phyloP scores from a whole-genome alignment of 2,113 vertebrate species.

The Trinectes maculatus region DNA sequence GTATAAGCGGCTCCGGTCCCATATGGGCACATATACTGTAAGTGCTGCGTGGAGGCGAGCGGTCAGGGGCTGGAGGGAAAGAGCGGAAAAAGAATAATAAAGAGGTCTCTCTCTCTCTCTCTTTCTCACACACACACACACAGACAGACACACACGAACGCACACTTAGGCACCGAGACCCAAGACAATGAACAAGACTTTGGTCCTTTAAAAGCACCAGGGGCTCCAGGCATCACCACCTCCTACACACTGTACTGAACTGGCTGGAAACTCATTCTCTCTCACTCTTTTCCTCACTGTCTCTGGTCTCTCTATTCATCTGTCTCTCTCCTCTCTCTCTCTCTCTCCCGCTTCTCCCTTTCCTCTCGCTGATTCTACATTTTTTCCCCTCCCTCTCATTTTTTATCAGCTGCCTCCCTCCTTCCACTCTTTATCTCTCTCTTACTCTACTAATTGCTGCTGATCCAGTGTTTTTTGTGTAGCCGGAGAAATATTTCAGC shows the following conservation, averaged over 20 bases:
- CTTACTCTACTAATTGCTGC: constrained; percentile 78
- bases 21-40: constrained; percentile 40
- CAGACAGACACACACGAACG: constrained; percentile 17
- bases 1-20: constrained; percentile 72
- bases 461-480: constrained; percentile 78
- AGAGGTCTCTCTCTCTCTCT: constrained; percentile 52
- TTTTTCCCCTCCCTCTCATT: constrained; percentile 49
- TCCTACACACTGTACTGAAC: constrained; percentile 56
- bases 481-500: constrained; percentile 76
- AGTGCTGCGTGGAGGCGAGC: constrained; percentile 60
- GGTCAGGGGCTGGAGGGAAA: constrained; percentile 56
- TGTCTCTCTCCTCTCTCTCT: constrained; percentile 15
- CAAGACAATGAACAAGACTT: constrained; percentile 64
- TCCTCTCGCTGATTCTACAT: constrained; percentile 74
- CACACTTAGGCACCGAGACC: constrained; percentile 11
- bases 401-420: constrained; percentile 44
- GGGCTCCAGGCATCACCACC: constrained; percentile 55
- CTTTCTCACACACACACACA: constrained; percentile 31
- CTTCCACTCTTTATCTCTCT: constrained; percentile 72
- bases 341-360: constrained; percentile 48
- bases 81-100: constrained; percentile 61
- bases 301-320: constrained; percentile 48
- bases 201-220: constrained; percentile 65
- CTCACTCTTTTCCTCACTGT: constrained; percentile 10
- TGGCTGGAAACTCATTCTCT: constrained; percentile 31